phyloP scores from a whole-genome alignment of 2,888 invertebrate genomes.

The Diloba caeruleocephala region DNA sequence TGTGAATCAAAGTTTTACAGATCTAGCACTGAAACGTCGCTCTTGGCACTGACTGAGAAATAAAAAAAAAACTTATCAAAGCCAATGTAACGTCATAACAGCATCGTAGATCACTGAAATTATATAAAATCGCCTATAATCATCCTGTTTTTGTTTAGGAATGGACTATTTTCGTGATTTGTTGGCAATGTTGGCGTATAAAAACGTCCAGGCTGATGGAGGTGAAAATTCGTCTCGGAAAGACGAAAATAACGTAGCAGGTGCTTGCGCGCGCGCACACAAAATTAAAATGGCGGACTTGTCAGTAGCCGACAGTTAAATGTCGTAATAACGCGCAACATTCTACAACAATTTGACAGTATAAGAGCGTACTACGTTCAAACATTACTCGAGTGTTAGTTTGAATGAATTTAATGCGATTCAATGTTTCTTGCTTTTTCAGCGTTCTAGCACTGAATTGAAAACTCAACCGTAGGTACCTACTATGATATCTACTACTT shows the following conservation, averaged over 20 bases:
- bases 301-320: conserved; percentile 74
- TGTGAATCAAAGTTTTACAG: conserved; percentile 65
- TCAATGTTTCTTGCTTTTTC: conserved; percentile 59
- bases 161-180: conserved; percentile 84
- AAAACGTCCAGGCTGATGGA: conserved; percentile 77
- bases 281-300: conserved; percentile 77
- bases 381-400: conserved; percentile 62
- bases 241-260: conserved; percentile 78
- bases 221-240: conserved; percentile 75
- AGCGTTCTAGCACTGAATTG: conserved; percentile 17
- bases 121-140: conserved; percentile 84
- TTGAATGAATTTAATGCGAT: conserved; percentile 68
- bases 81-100: conserved; percentile 70
- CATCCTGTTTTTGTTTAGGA: conserved; percentile 84
- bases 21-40: conserved; percentile 61
- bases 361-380: conserved; percentile 64
- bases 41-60: conserved; percentile 70
- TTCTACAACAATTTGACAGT: conserved; percentile 73
- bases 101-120: conserved; percentile 81
- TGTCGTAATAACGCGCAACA: conserved; percentile 68
- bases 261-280: conserved; percentile 70
- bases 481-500: too few relatives aligned
- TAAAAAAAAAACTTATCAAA: conserved; percentile 76
- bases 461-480: conserved; percentile 3
- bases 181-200: conserved; percentile 79